Evolutionary conservation across 37 sponge, comb jelly and placozoan genomes (phyloP).

Genomic region (Lycopodina hypogea): DNA sequence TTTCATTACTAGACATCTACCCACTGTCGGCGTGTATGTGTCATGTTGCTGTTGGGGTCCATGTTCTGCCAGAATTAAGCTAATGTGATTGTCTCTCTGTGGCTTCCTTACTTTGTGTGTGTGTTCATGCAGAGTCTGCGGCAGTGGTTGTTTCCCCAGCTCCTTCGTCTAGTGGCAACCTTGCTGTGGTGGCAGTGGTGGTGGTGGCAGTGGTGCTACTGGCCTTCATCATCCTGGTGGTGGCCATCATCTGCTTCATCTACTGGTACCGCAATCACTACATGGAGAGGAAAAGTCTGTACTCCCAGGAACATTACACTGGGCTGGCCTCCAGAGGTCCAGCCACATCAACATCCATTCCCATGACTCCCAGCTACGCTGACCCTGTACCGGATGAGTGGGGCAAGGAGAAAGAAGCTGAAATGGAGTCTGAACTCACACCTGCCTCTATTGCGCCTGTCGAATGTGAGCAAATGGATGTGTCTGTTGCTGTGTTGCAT

Average conservation of each 20-base stretch:
- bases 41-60: no score
- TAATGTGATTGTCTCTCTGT: no score
- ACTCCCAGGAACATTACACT: not conserved
- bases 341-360: not conserved
- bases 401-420: conserved; percentile 9
- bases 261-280: not conserved
- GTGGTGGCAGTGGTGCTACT: conserved; percentile 9
- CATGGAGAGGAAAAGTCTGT: not conserved
- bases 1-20: no score
- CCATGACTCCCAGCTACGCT: not conserved
- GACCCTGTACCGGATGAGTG: no score
- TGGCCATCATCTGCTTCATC: not conserved
- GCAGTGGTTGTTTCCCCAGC: not conserved
- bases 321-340: not conserved
- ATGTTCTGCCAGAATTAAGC: no score
- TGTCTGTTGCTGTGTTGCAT: not conserved
- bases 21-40: no score
- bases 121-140: not conserved
- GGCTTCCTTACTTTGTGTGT: no score
- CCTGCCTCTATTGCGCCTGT: not conserved
- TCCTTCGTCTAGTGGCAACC: not conserved
- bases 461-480: not conserved
- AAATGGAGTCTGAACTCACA: not conserved
- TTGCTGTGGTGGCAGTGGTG: conserved; percentile 1
- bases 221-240: not conserved